phyloP scores from a whole-genome alignment of 2,888 invertebrate species.

The Dromius quadrimaculatus region DNA sequence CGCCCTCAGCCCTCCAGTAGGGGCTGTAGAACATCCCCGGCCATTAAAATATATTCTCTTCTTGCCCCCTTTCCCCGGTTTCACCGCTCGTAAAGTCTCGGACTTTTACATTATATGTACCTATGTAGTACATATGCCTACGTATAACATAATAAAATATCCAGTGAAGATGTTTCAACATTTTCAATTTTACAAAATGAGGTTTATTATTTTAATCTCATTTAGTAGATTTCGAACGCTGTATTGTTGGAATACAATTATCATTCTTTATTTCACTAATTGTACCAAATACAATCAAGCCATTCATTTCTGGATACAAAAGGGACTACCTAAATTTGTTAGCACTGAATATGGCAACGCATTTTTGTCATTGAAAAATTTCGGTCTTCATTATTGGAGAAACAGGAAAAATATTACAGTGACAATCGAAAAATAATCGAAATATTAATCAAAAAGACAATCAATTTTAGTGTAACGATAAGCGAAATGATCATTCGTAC shows the following conservation, averaged over 20 bases:
- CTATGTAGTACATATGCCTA: constrained; percentile 18
- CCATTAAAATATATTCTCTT: constrained; percentile 44
- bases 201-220: constrained; percentile 43
- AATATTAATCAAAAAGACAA: too few relatives aligned
- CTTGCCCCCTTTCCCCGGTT: constrained; percentile 9
- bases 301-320: too few relatives aligned
- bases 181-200: constrained; percentile 40
- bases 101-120: constrained; percentile 19
- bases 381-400: too few relatives aligned
- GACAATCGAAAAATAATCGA: too few relatives aligned
- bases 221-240: constrained; percentile 10
- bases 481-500: constrained; percentile 14
- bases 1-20: background rate
- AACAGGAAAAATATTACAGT: too few relatives aligned
- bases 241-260: constrained; percentile 23
- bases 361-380: too few relatives aligned
- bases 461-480: background rate
- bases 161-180: constrained; percentile 46
- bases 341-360: too few relatives aligned
- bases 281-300: too few relatives aligned
- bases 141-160: constrained; percentile 32
- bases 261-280: background rate
- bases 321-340: too few relatives aligned
- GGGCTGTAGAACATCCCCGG: constrained; percentile 20
- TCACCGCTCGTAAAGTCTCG: background rate